Evolutionary conservation across 2,113 vertebrate genomes (phyloP), one percentile per base, ranked within the genome.

Genomic region (Aepyceros melampus): DNA sequence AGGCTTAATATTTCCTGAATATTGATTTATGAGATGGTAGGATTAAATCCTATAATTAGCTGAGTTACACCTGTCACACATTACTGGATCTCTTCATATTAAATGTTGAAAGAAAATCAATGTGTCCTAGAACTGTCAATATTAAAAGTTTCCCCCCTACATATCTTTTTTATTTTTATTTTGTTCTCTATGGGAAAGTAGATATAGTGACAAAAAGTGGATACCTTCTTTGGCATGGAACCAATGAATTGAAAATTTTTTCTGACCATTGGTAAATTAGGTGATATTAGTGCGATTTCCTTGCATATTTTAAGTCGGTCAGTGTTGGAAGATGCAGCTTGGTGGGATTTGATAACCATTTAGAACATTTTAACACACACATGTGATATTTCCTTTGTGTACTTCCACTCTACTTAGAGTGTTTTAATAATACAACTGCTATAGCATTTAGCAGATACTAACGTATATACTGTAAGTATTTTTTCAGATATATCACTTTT

Each of bases 81-180:
- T 97, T 97, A 89, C 31, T 60, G 17, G 25, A 89, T 8, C 71
- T 97, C 74, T 87, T 17, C 4, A 74, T 97, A 93, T 97, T 98
- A 98, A 98, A 96, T 9, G 27, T 62, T 89, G 53, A 82, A 94
- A 82, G 40, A 91, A 98, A 98, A 82, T 98, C 96, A 98, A 58
- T 8, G 45, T 98, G 79, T 58, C 88, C 95, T 7, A 19, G 76
- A 97, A 95, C 31, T 90, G 79, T 78, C 33, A 97, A 96, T 16
- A 95, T 45, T 87, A 67, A 95, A 3, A 4, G 0, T 0, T n/a
- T 36, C 31, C 91, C 91, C 78, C 94, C 94, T 45, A 84, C 74
- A 71, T 91, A 98, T 15, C 79, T 97, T 53, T 98, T 98, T 98
- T 87, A 98, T 98, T 98, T 98, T 98, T 90, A 95, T 95, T 95